Evolutionary conservation across 2,888 invertebrate species (phyloP), one percentile per base, ranked within the genome.

Genomic region (Erpobdella octoculata): DNA sequence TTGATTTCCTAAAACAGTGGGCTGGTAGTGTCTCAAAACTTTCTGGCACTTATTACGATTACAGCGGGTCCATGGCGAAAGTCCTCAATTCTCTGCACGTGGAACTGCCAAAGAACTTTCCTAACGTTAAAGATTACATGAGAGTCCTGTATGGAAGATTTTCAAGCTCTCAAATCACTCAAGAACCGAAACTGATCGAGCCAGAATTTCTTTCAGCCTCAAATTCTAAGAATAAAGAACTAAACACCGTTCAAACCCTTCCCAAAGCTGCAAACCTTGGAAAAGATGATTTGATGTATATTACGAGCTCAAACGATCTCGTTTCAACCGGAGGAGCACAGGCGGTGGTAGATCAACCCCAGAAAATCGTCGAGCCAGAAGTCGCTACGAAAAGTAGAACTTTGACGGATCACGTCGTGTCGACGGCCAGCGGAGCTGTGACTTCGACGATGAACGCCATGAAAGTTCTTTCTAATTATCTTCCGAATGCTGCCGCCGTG

Each of bases 71-170:
- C 0, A 28, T 74, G 0, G 48, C 71, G 3, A 73, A 66, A 37
- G n/a, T 73, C 4, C 53, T 73, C 8, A 48, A 59, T 6, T 58
- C 70, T 2, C 61, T 74, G 18, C 71, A 74, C 33, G 37, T 73
- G 12, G 74, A 74, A 33, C 37, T 74, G 15, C 74, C 74, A 9
- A 73, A 73, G 58, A 35, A 41, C n/a, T 35, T 72, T 2, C 72
- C 68, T 8, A 33, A 69, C n/a, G 25, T 68, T 36, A 72, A 61
- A 67, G 33, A 67, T 46, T 67, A 41, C 25, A 15, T 67, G 41
- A 5, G 18, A 12, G 38, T 28, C 28, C 28, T 28, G 31, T 46
- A 33, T 28, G 28, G 67, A n/a, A 38, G 37, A n/a, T n/a, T n/a
- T n/a, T n/a, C n/a, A n/a, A n/a, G n/a, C n/a, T n/a, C n/a, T n/a